Percentiles rank a stretch among this genome's conserved stretches.
Evolutionary conservation across 37 sponge, comb jelly and placozoan genomes (phyloP).

Genomic region (Hexactinellida sp.): DNA sequence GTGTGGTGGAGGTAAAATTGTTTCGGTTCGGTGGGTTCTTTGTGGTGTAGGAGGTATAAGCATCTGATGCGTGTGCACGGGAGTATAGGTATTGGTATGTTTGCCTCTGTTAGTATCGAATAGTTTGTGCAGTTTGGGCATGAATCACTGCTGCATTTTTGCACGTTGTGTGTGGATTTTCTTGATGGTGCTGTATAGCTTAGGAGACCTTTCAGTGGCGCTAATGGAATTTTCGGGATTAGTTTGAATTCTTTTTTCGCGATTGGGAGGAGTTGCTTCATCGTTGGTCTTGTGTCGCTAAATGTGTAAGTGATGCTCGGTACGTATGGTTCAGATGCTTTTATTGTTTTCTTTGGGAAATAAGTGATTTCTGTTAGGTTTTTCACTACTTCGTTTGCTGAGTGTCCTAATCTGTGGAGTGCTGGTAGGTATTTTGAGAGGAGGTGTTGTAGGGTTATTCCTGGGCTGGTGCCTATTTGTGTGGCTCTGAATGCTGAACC

Average conservation of each 20-base stretch:
- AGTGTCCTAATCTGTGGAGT: neutral
- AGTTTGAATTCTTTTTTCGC: neutral
- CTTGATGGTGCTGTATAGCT: neutral
- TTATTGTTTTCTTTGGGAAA: neutral
- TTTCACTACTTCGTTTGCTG: neutral
- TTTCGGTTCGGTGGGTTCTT: neutral
- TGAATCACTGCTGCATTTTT: neutral
- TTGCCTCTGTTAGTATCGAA: neutral
- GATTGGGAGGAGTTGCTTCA: neutral
- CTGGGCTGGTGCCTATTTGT: neutral
- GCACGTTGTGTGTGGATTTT: neutral
- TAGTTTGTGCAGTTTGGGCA: neutral
- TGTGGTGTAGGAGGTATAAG: neutral
- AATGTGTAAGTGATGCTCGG: neutral
- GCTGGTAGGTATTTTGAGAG: neutral
- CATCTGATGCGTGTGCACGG: neutral
- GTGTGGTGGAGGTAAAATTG: neutral
- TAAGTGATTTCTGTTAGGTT: neutral
- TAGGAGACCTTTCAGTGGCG: neutral
- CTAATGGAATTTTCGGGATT: neutral
- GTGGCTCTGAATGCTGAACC: no score
- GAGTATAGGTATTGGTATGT: neutral
- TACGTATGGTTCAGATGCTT: neutral
- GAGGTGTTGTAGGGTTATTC: neutral
- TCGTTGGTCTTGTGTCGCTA: neutral